Evolutionary conservation across 1,140 invertebrate species (phyloP).

Genomic region (Lepidostoma basale): DNA sequence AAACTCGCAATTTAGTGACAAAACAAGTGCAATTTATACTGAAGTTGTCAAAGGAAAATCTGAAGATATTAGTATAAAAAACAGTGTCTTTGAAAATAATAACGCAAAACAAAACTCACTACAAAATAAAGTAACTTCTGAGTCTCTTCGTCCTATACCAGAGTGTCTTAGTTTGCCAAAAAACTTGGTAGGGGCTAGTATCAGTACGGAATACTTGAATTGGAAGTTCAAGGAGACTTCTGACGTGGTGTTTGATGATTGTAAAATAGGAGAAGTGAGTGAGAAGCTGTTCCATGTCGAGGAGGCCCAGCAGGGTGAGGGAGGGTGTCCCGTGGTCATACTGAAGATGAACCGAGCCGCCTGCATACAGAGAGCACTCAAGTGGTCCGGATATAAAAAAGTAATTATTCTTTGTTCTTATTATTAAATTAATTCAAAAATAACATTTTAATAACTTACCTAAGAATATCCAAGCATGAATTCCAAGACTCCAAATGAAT

Average conservation of each 20-base stretch:
- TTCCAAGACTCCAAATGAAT: no score
- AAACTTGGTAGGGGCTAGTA: not conserved
- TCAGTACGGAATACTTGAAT: not conserved
- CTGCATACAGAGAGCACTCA: slow-evolving; percentile 37
- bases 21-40: not conserved
- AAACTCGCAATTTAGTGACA: not conserved
- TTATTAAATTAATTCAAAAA: slow-evolving; percentile 3
- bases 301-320: not conserved
- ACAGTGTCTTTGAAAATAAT: no score
- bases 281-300: slow-evolving; percentile 23
- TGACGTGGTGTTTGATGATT: not conserved
- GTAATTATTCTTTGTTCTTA: slow-evolving; percentile 21
- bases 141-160: no score
- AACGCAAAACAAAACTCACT: no score
- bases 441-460: not conserved
- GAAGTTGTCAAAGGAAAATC: not conserved
- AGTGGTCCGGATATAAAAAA: slow-evolving; percentile 45
- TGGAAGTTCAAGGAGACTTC: not conserved
- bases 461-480: no score
- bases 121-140: no score
- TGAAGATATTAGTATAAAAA: no score
- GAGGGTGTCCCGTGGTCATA: slow-evolving; percentile 27
- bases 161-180: no score
- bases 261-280: slow-evolving; percentile 24
- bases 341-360: slow-evolving; percentile 39